Conservation (phyloP, 2,888 invertebrate genomes). For the Limnephilus rhombicus region DNA sequence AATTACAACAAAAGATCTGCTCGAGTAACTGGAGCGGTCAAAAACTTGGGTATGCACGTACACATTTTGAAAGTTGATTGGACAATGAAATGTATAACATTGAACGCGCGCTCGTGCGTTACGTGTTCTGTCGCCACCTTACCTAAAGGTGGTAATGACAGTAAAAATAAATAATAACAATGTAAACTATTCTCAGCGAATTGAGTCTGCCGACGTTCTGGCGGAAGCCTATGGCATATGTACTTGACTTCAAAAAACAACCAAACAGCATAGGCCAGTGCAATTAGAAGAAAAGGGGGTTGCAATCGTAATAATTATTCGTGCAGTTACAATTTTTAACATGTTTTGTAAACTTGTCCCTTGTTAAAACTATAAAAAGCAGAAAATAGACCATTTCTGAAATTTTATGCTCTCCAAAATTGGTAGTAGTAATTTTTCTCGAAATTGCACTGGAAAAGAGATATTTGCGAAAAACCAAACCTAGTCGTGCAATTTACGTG, state of each 20-base stretch:
- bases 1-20: neutral
- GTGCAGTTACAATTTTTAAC: no score
- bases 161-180: neutral
- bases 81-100: constrained; percentile 44
- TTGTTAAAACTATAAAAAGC: no score
- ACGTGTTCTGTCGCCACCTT: constrained; percentile 36
- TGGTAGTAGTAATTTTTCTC: no score
- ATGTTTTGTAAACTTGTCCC: no score
- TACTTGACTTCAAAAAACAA: neutral
- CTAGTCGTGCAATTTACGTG: no score
- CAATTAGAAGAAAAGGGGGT: no score
- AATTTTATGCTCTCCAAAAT: no score
- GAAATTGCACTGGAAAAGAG: no score
- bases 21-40: constrained; percentile 28
- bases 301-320: no score
- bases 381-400: no score
- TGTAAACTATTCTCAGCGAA: neutral
- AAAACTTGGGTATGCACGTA: constrained; percentile 23
- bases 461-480: no score
- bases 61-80: constrained; percentile 43
- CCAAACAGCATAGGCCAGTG: neutral
- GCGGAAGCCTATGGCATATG: neutral
- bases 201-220: neutral
- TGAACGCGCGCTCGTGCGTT: constrained; percentile 48
- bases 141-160: neutral